These are phyloP conservation scores for Sceliomorpha sp. DNA, from an alignment of 2,888 invertebrate species.

Conservation along the genomic window DNA sequence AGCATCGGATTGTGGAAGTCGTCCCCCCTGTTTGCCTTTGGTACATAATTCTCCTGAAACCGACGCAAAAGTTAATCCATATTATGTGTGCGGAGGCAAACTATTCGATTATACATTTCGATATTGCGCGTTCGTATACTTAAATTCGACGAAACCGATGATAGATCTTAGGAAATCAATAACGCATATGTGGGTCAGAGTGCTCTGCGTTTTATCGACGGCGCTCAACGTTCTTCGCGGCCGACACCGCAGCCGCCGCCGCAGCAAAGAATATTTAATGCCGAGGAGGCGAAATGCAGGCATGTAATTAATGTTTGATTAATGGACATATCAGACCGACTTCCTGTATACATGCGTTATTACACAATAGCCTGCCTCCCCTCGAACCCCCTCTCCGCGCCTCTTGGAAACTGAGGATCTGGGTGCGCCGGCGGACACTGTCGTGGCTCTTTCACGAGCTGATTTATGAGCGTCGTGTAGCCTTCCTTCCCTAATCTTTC, in stretches of 20 bases:
- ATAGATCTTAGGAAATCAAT: slow-evolving; percentile 2
- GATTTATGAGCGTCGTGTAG: slow-evolving; percentile 50
- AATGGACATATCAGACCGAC: slow-evolving; percentile 32
- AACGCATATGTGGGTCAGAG: slow-evolving; percentile 27
- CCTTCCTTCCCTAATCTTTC: slow-evolving; percentile 44
- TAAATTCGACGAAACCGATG: slow-evolving; percentile 10
- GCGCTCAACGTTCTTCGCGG: slow-evolving; percentile 3
- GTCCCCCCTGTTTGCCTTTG: no score
- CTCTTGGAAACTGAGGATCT: slow-evolving; percentile 36
- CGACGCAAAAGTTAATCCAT: no score
- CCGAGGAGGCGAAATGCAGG: slow-evolving; percentile 29
- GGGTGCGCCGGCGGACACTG: slow-evolving; percentile 38
- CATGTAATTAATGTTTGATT: slow-evolving; percentile 48
- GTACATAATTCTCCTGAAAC: no score
- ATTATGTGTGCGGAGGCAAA: no score
- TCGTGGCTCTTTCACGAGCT: slow-evolving; percentile 44
- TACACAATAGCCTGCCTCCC: slow-evolving; percentile 26
- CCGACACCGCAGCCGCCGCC: no score
- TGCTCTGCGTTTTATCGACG: background rate
- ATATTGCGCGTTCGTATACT: no score
- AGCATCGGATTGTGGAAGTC: no score
- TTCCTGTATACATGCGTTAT: slow-evolving; percentile 31
- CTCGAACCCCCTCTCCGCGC: background rate
- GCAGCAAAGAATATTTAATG: slow-evolving; percentile 22
- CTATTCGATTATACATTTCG: no score